Evolutionary conservation across 2,888 invertebrate genomes (phyloP), one percentile per base, ranked within the genome.

Genomic region (Bombylius major): DNA sequence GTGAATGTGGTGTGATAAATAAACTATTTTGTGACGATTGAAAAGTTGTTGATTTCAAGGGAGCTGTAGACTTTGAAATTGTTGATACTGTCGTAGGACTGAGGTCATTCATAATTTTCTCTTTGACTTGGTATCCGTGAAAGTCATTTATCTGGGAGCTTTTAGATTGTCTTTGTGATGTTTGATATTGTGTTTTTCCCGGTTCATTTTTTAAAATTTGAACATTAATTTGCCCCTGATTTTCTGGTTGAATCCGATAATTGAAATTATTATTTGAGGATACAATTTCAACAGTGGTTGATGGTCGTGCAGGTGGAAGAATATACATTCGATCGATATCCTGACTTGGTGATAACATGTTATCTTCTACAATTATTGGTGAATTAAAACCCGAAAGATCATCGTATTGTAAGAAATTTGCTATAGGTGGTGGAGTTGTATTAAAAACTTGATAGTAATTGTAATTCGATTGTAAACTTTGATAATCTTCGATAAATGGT

Each of bases 321-420:
- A 63, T 50, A 5, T 59, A 63, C 75, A 33, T 49, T 12, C 44
- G 11, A 13, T 13, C 42, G 14, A 49, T 54, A 23, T 44, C 50
- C 31, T 12, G 49, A 34, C 49, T 55, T 8, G 50, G 70, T 31
- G 55, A 45, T 42, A 77, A 63, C 12, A 51, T 7, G 23, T 55
- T 55, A 34, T 56, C 32, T 5, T 67, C 58, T 11, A 80, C 79
- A 32, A 80, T 70, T 54, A 80, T 80, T 0, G 80, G 79, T 36
- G 70, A 67, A 0, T 71, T 66, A 58, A 78, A 42, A 11, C 39
- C 39, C 6, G 36, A 36, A 36, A 8, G 6, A 36, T 36, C 36
- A 36, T 36, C 36, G 4, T 8, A 36, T 42, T 42, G 39, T 1
- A 11, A 42, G 11, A 4, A 11, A 11, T 42, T 11, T 42, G 8